A percentile compares a stretch with the other conserved stretches of the same genome.
phyloP scores from a whole-genome alignment of 2,113 vertebrate species.

The Orthochromis malagaraziensis region DNA sequence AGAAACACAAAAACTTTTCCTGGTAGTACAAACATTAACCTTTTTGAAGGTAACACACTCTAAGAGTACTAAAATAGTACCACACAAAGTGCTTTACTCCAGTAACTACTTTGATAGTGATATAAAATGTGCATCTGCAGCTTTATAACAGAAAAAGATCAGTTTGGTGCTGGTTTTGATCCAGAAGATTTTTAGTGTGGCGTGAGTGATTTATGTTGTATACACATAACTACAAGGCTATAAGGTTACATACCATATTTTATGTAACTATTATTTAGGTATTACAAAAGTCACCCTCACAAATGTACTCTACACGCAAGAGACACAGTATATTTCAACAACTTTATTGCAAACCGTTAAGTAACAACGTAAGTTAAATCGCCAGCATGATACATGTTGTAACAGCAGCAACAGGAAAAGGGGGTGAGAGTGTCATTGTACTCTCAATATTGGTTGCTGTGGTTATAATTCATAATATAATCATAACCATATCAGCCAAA shows the following conservation, averaged over 20 bases:
- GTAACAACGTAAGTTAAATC: neutral
- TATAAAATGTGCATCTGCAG: neutral
- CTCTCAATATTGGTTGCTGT: neutral
- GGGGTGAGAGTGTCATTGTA: neutral
- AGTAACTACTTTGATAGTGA: neutral
- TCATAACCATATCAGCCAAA: neutral
- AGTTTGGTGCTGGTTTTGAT: neutral
- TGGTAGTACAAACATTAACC: neutral
- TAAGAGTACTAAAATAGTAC: neutral
- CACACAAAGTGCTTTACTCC: neutral
- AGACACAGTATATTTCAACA: neutral
- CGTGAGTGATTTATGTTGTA: neutral
- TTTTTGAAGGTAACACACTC: neutral
- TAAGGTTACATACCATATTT: neutral
- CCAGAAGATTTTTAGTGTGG: neutral
- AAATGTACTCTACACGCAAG: neutral
- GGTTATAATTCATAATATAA: neutral
- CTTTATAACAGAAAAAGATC: neutral
- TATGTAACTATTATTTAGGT: neutral
- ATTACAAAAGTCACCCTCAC: neutral
- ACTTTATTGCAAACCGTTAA: neutral
- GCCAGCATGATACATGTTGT: neutral
- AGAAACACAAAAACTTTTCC: neutral
- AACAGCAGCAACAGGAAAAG: neutral
- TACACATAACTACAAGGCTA: neutral